Evolutionary conservation across 2,797 vertebrate genomes (phyloP), one percentile per base, ranked within the genome.

Genomic region (Bufotes viridis): DNA sequence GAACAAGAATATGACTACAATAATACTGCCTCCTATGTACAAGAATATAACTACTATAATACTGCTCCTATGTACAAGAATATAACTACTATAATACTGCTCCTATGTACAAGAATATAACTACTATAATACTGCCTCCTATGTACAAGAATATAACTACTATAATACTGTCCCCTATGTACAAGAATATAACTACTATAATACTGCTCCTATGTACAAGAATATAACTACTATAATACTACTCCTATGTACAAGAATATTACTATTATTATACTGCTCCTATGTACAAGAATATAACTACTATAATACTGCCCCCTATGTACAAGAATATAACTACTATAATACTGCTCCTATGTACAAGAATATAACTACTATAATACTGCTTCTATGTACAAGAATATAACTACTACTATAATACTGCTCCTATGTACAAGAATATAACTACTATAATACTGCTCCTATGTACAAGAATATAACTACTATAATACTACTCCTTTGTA

Each of bases 221-320:
- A 74, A 74, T 74, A 74, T 74, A 74, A 74, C 70, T 74, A 74
- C 70, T 74, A 74, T 74, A 74, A 74, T 74, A 74, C 29, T 74
- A 17, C 70, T 4, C 70, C 70, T 74, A 74, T 74, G 11, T 74
- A 74, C 34, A 74, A 74, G 70, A 74, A 74, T 74, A 74, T 74
- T 49, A 74, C 70, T 74, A 74, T 34, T 74, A 74, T 74, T 49
- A 74, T 74, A 74, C 70, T 74, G 34, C 29, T 11, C 70, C 29
- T 74, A 74, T 74, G 11, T 74, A 74, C 70, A 74, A 11, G 70
- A 74, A 20, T 49, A 74, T 74, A 74, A 42, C 70, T 74, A 74
- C 70, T 74, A 74, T 74, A 74, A 74, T 74, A 70, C 69, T 70
- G 14, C 69, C 2, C 2, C 15, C 69, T 70, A 70, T 70, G 17